A percentile compares a stretch with the other conserved stretches of the same genome.
Evolutionary conservation across 1,140 invertebrate genomes (phyloP).

Genomic region (Drosophila chauvacae): DNA sequence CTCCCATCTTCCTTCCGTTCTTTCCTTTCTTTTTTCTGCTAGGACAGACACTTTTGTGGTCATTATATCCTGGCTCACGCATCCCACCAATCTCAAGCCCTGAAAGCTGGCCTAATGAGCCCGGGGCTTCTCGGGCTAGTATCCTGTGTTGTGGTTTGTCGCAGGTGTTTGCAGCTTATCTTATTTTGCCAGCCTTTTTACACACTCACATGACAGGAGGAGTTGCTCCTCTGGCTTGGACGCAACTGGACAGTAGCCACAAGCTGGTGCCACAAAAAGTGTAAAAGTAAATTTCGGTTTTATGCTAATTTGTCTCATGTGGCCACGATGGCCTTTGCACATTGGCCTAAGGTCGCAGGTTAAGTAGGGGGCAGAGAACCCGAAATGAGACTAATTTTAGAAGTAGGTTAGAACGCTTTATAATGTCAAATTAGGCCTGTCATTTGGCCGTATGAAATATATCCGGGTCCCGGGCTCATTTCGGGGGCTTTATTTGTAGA

Average conservation of each 20-base stretch:
- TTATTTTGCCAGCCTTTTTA: conserved; percentile 58
- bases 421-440: conserved; percentile 68
- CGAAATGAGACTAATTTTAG: conserved; percentile 62
- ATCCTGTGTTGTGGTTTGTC: conserved; percentile 58
- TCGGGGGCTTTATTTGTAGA: conserved; percentile 3
- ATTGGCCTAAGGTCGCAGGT: conserved; percentile 56
- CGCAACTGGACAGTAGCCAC: conserved; percentile 31
- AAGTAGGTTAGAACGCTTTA: conserved; percentile 49
- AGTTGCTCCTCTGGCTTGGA: not conserved
- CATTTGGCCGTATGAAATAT: conserved; percentile 48
- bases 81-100: conserved; percentile 17
- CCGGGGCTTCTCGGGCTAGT: not conserved
- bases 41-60: conserved; percentile 59
- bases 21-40: conserved; percentile 12
- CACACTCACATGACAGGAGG: conserved; percentile 33
- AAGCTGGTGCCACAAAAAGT: conserved; percentile 54
- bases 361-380: conserved; percentile 34
- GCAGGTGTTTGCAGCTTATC: conserved; percentile 69
- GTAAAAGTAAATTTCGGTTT: conserved; percentile 58
- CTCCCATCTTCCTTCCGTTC: not conserved
- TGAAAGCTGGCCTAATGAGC: conserved; percentile 33
- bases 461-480: conserved; percentile 4
- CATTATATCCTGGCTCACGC: conserved; percentile 62
- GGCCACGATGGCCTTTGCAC: conserved; percentile 49
- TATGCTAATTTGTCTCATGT: conserved; percentile 78